phyloP scores from a whole-genome alignment of 2,888 invertebrate genomes.

The Plagiodera versicolora region DNA sequence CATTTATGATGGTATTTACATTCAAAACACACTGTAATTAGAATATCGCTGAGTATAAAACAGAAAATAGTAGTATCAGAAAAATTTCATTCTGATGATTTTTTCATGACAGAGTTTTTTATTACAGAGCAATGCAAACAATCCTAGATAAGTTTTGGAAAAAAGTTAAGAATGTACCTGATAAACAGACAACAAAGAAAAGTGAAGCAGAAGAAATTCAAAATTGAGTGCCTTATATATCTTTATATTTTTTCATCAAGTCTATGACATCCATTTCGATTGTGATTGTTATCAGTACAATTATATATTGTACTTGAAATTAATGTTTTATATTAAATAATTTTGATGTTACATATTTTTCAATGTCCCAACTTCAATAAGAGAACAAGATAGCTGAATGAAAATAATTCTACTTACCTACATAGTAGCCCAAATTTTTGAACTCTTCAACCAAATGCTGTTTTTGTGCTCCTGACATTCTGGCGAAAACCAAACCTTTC shows the following conservation, averaged over 20 bases:
- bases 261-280: too few species aligned
- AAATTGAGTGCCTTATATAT: background rate
- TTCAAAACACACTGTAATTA: too few species aligned
- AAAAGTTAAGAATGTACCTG: background rate
- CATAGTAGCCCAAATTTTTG: slow-evolving; percentile 84
- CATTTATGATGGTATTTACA: too few species aligned
- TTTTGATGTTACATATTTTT: too few species aligned
- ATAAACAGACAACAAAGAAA: background rate
- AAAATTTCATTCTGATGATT: too few species aligned
- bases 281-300: too few species aligned
- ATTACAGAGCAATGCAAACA: background rate
- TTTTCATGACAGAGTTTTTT: background rate
- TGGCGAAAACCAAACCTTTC: slow-evolving; percentile 85
- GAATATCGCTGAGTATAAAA: too few species aligned
- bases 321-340: too few species aligned
- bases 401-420: slow-evolving; percentile 63
- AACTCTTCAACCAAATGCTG: slow-evolving; percentile 86
- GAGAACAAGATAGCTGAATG: background rate
- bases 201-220: background rate
- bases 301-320: too few species aligned
- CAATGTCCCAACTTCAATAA: too few species aligned
- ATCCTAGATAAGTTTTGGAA: background rate
- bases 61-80: too few species aligned
- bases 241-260: too few species aligned
- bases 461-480: slow-evolving; percentile 95